Conservation (phyloP, 2,797 vertebrate genomes). For the Oreortyx pictus region DNA sequence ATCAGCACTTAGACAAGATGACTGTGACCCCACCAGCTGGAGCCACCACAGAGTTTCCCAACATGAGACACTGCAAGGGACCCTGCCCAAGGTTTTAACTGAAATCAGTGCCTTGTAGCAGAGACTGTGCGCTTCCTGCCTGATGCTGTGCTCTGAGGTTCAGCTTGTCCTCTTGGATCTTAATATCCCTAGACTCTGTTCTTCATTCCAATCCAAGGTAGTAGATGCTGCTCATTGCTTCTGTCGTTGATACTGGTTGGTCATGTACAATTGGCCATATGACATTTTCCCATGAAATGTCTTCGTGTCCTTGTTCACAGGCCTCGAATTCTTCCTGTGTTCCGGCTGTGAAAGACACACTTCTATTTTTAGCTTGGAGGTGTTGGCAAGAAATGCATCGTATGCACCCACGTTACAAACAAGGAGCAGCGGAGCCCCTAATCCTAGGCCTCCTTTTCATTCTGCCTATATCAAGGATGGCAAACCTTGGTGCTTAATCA, state of each 20-base stretch:
- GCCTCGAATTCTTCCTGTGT: neutral
- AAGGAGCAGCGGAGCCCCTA: neutral
- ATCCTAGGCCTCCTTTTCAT: accelerated
- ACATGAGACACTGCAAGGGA: neutral
- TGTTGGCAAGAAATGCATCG: constrained; percentile 1
- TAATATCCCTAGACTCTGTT: neutral
- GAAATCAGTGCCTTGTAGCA: accelerated
- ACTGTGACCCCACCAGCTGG: neutral
- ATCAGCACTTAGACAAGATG: neutral
- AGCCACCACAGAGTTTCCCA: neutral
- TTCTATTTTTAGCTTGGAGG: constrained; percentile 26
- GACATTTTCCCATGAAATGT: neutral
- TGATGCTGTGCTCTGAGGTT: neutral
- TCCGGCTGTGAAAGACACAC: neutral
- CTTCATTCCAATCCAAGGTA: neutral
- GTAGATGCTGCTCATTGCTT: neutral
- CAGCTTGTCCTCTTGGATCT: neutral
- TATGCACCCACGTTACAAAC: neutral
- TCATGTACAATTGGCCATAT: neutral
- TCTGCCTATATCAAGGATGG: neutral
- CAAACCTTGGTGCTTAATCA: neutral
- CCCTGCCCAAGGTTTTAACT: neutral
- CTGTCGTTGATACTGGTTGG: neutral
- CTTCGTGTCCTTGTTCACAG: neutral
- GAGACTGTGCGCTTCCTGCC: neutral